phyloP scores from a whole-genome alignment of 2,113 vertebrate genomes.

The Eclectus roratus region DNA sequence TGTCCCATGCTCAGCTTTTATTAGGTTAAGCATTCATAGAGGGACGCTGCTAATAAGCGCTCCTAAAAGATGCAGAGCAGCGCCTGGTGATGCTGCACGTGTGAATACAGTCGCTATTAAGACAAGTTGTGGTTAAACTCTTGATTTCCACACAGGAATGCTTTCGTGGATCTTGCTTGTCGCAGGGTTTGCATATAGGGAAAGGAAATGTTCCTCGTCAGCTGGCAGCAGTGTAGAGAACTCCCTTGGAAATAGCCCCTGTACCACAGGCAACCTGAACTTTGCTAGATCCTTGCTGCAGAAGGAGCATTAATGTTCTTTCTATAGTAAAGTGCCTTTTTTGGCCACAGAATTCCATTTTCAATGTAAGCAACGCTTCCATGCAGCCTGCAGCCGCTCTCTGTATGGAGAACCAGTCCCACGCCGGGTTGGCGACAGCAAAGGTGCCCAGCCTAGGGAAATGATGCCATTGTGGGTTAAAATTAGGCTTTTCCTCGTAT shows the following conservation, averaged over 20 bases:
- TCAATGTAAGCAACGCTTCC: rapidly evolving
- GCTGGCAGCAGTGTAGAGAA: rapidly evolving
- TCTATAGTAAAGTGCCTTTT: neutral
- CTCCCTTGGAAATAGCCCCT: neutral
- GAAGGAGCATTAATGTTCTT: neutral
- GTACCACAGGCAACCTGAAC: rapidly evolving
- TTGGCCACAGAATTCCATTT: neutral
- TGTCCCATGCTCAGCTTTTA: neutral
- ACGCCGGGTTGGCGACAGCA: rapidly evolving
- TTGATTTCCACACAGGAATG: rapidly evolving
- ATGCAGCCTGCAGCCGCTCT: rapidly evolving
- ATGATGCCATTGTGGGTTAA: neutral
- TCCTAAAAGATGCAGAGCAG: neutral
- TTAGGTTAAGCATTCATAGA: neutral
- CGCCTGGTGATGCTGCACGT: rapidly evolving
- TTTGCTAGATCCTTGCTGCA: neutral
- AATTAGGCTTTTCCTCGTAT: neutral
- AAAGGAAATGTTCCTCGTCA: no score
- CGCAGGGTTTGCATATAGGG: neutral
- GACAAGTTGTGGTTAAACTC: neutral
- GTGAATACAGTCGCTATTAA: neutral
- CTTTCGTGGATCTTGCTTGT: neutral
- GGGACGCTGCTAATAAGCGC: rapidly evolving
- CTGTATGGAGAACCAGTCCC: rapidly evolving
- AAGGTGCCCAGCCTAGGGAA: neutral